Base-by-base conservation (phyloP, 2,888 invertebrate genomes). In the Agelastica alni region DNA sequence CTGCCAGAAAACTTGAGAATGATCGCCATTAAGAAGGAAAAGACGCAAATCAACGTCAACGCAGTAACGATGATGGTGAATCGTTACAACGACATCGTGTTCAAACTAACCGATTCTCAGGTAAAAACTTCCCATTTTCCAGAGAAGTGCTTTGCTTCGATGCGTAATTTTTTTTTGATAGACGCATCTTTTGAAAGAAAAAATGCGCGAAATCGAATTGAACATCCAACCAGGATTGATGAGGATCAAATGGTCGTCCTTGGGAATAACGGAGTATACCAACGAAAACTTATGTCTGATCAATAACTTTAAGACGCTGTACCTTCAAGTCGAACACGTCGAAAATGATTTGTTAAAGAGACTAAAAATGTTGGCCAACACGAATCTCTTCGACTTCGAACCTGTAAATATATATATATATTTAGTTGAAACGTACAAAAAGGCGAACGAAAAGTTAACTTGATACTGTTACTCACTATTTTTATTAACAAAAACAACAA, bases 161-260 rank as follows among this genome's bases (percentile, higher is more conserved):
- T n/a, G n/a, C n/a, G n/a, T 31, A 20, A 17, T 47, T 39, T 22
- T 36, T 42, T 44, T 22, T 57, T 68, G 67, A 41, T 64, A 84
- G 82, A 81, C 87, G 0, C 80, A 85, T 56, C 82, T 92, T 47
- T 77, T 91, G 71, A 85, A 86, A 62, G 81, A 81, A 9, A 85
- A 85, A 61, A 79, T 92, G 0, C 78, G 84, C 62, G 84, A 88
- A 56, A 85, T 88, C 58, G 92, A 93, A 72, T 80, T 86, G 28
- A 81, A 85, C 44, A 86, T 93, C 42, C 83, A 91, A 66, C 91
- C 92, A 2, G 95, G 95, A 0, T 78, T 91, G 0, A 87, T 86
- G 2, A 82, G 93, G 18, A 85, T 93, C 51, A 90, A 89, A 36
- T 96, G 96, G 95, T 88, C 87, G 58, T 91, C 93, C 0, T 80